phyloP scores from a whole-genome alignment of 2,888 invertebrate species.

The Stictocephala bisonia region DNA sequence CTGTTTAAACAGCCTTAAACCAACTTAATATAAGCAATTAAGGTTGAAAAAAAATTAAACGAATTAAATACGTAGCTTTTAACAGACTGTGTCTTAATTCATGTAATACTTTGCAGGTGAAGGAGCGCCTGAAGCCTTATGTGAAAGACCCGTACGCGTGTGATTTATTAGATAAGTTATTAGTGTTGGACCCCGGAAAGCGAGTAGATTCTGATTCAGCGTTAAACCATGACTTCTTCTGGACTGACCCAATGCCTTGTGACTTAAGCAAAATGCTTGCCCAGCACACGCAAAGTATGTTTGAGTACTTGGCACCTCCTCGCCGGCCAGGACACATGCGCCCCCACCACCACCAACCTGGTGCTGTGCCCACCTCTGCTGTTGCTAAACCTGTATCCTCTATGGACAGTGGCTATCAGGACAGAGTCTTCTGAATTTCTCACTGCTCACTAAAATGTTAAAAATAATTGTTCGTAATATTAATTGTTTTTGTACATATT shows the following conservation, averaged over 20 bases:
- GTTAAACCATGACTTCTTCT: slow-evolving; percentile 97
- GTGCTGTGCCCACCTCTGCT: slow-evolving; percentile 57
- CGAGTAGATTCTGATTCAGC: slow-evolving; percentile 91
- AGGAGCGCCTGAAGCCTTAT: slow-evolving; percentile 87
- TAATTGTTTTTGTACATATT: not conserved
- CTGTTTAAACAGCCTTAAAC: too few relatives aligned
- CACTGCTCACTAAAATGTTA: too few relatives aligned
- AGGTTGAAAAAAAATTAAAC: too few relatives aligned
- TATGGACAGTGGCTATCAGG: slow-evolving; percentile 86
- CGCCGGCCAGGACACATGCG: slow-evolving; percentile 75
- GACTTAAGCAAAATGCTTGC: slow-evolving; percentile 92
- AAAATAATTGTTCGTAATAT: not conserved
- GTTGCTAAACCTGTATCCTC: slow-evolving; percentile 64
- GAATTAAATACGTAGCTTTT: too few relatives aligned
- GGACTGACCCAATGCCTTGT: slow-evolving; percentile 96
- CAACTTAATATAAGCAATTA: too few relatives aligned
- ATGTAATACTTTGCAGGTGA: slow-evolving; percentile 66
- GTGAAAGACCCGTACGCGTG: slow-evolving; percentile 93
- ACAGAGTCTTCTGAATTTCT: slow-evolving; percentile 77
- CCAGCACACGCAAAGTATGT: slow-evolving; percentile 92
- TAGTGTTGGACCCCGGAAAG: slow-evolving; percentile 92
- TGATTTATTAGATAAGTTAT: slow-evolving; percentile 90
- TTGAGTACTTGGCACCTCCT: slow-evolving; percentile 88
- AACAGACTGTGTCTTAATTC: not conserved
- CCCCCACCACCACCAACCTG: slow-evolving; percentile 70